Base-by-base conservation (phyloP, 2,888 invertebrate genomes). In the Tetragonisca angustula region DNA sequence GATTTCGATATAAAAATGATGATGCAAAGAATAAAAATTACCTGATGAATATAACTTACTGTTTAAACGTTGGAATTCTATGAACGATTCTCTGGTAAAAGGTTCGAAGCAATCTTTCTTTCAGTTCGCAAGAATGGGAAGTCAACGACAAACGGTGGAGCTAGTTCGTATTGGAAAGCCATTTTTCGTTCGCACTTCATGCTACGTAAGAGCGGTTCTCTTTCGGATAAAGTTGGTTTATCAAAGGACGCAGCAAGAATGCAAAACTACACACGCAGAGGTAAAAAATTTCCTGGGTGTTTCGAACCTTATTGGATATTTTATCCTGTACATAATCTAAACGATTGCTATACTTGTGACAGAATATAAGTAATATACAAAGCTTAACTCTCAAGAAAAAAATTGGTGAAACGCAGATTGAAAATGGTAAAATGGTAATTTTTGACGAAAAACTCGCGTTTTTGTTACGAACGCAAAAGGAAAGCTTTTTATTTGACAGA, bases 181-280 rank as follows among this genome's bases (percentile, higher is more conserved):
- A 81, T 85, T 76, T 87, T 87, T 87, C 85, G 86, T 87, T 70
- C 81, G 69, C 76, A 64, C 77, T 72, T n/a, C 50, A 27, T 61
- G 59, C n/a, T 64, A 52, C 61, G 64, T 72, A 62, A 67, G 19
- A 36, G 43, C 11, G 61, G 73, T 76, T 68, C 43, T 61, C 43
- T 69, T 61, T n/a, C 62, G 61, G 65, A 71, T 82, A 80, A 81
- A 76, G 65, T 54, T 71, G 36, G 71, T 80, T 72, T 76, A 83
- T 83, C 80, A 73, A 62, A 76, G 76, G n/a, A 71, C 76, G 50
- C n/a, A 13, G 36, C 13, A 62, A 62, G 54, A 72, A 68, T 73
- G 24, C 24, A 36, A 27, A 76, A 50, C 6, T 43, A 61, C 49
- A 49, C 24, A n/a, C 1, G 17, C 11, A 43, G 17, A 24, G 17